Evolutionary conservation across 1,140 invertebrate genomes (phyloP).

Genomic region (Augochlora pura): DNA sequence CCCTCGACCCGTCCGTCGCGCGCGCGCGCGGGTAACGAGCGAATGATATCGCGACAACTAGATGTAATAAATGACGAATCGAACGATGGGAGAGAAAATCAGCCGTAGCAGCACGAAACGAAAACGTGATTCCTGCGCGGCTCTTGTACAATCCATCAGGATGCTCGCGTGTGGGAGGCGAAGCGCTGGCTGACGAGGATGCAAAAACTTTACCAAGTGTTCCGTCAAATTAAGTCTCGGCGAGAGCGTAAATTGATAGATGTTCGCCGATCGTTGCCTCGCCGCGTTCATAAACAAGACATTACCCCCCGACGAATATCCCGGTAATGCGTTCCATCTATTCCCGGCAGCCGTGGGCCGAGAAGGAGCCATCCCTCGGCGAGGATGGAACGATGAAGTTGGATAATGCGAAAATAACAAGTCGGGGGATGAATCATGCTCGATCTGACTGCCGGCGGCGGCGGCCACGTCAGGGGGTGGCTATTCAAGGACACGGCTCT

Average conservation of each 20-base stretch:
- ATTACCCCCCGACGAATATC: constrained; percentile 68
- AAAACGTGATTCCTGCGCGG: constrained; percentile 21
- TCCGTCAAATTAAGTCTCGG: constrained; percentile 36
- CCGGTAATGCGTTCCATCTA: constrained; percentile 67
- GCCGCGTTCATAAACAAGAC: constrained; percentile 70
- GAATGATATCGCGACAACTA: too few species aligned
- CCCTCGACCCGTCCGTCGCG: too few species aligned
- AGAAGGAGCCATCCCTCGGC: constrained; percentile 64
- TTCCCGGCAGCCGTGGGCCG: constrained; percentile 51
- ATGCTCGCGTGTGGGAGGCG: constrained; percentile 14
- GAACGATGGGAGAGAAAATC: not conserved
- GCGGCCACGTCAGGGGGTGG: constrained; percentile 45
- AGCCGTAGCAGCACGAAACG: too few species aligned
- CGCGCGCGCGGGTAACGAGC: too few species aligned
- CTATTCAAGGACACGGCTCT: constrained; percentile 7
- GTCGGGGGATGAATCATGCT: constrained; percentile 65
- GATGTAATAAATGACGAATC: constrained; percentile 25
- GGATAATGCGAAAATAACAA: constrained; percentile 74
- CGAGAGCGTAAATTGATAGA: constrained; percentile 61
- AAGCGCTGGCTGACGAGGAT: not conserved
- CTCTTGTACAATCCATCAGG: constrained; percentile 34
- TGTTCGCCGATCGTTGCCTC: constrained; percentile 51
- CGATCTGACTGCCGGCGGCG: constrained; percentile 48
- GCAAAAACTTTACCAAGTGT: constrained; percentile 16
- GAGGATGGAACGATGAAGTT: constrained; percentile 50